Percentiles rank a stretch among this genome's conserved stretches.
Evolutionary conservation across 1,140 invertebrate species (phyloP).

Genomic region (Zaprionus camerounensis): DNA sequence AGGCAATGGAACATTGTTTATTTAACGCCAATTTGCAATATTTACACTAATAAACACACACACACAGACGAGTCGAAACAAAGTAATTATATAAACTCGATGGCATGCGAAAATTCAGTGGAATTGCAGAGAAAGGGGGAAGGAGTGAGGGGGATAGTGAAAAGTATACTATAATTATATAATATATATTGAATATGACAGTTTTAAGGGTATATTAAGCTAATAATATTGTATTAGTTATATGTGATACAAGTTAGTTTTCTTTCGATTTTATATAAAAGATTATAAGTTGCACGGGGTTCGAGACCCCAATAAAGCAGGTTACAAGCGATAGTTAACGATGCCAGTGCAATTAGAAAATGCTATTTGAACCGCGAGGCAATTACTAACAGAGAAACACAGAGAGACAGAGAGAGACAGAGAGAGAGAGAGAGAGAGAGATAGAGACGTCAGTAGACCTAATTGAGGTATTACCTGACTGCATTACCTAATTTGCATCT

Average conservation of each 20-base stretch:
- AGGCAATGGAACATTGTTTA: constrained; percentile 40
- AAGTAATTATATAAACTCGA: constrained; percentile 32
- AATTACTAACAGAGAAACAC: no score
- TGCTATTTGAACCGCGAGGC: not conserved
- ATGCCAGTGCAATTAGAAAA: not conserved
- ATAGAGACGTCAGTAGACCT: not conserved
- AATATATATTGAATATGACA: constrained; percentile 37
- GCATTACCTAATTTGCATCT: not conserved
- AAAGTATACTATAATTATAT: constrained; percentile 30
- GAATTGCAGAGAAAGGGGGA: not conserved
- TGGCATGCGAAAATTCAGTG: constrained; percentile 12
- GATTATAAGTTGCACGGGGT: not conserved
- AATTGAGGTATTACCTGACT: not conserved
- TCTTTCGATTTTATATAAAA: constrained; percentile 3
- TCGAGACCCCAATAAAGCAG: not conserved
- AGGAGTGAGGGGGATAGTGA: not conserved
- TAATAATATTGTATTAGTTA: constrained; percentile 30
- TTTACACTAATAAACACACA: constrained; percentile 28
- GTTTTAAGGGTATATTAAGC: constrained; percentile 29
- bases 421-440: no score
- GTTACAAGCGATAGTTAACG: constrained; percentile 1
- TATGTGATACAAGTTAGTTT: not conserved
- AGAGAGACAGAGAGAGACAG: no score
- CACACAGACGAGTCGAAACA: not conserved
- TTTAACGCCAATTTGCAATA: constrained; percentile 48